Evolutionary conservation across 2,113 vertebrate species (phyloP).

Genomic region (Brevimyrus niger): DNA sequence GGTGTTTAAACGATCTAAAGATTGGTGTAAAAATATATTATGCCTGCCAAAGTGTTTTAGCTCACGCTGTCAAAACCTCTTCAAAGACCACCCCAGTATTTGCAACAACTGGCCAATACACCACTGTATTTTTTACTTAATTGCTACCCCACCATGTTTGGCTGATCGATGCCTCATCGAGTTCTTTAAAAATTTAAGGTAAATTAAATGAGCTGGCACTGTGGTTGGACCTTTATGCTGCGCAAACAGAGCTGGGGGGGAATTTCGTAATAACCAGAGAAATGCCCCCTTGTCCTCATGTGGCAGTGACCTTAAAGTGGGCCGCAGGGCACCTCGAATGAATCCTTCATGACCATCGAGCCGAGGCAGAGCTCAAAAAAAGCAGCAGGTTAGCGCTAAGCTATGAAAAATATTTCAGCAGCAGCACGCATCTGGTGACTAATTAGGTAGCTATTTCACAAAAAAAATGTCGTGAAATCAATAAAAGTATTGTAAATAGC

Average conservation of each 20-base stretch:
- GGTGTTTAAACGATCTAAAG: neutral
- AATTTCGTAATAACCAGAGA: neutral
- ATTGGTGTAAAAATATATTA: neutral
- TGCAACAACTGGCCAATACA: neutral
- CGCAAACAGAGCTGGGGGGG: no score
- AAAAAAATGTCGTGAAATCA: no score
- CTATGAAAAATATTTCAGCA: neutral
- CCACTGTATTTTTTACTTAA: neutral
- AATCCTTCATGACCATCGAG: neutral
- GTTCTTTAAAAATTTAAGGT: neutral
- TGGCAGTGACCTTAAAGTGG: neutral
- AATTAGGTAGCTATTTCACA: neutral
- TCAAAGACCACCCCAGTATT: neutral
- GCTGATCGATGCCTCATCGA: neutral
- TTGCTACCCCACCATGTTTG: neutral
- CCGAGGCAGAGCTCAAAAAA: neutral
- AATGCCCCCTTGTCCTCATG: neutral
- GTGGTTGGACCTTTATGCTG: neutral
- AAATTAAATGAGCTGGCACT: neutral
- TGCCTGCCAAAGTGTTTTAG: neutral
- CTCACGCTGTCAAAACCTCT: neutral
- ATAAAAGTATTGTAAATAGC: neutral
- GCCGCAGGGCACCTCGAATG: neutral
- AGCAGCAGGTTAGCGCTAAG: neutral
- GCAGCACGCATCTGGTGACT: neutral